phyloP scores from a whole-genome alignment of 2,888 invertebrate genomes.

The Athalia cordata region DNA sequence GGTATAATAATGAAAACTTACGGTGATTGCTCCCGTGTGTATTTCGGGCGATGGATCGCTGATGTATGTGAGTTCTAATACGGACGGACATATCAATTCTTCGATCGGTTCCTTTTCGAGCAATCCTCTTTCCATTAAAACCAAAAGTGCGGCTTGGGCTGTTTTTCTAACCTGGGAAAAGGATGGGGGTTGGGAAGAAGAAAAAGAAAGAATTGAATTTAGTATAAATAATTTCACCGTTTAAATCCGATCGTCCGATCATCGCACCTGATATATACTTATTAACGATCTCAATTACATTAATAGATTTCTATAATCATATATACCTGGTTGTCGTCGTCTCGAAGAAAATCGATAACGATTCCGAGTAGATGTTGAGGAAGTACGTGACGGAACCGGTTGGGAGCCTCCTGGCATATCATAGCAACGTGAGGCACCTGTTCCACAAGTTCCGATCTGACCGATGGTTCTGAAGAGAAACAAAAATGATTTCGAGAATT shows the following conservation, averaged over 20 bases:
- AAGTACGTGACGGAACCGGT: conserved; percentile 74
- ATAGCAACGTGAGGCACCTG: conserved; percentile 81
- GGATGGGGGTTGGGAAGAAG: too few species aligned
- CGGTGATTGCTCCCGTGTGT: conserved; percentile 76
- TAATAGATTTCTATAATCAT: not conserved
- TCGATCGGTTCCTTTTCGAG: conserved; percentile 78
- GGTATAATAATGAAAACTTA: conserved; percentile 68
- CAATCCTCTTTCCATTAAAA: conserved; percentile 80
- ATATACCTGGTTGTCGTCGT: conserved; percentile 77
- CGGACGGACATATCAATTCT: conserved; percentile 79
- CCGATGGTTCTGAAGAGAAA: conserved; percentile 76
- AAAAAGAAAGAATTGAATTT: too few species aligned
- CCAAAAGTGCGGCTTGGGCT: conserved; percentile 79
- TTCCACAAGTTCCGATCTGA: conserved; percentile 80
- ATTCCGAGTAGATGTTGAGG: conserved; percentile 79
- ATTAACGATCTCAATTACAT: not conserved
- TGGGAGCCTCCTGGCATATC: conserved; percentile 77
- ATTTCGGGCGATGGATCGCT: conserved; percentile 76
- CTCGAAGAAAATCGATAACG: conserved; percentile 78
- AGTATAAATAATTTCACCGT: too few species aligned
- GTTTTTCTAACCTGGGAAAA: conserved; percentile 78
- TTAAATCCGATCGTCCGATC: too few species aligned
- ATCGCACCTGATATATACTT: too few species aligned
- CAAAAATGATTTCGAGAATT: conserved; percentile 48
- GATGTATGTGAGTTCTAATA: conserved; percentile 76